Evolutionary conservation across 1,140 invertebrate species (phyloP).

Genomic region (Meloidogyne floridensis): DNA sequence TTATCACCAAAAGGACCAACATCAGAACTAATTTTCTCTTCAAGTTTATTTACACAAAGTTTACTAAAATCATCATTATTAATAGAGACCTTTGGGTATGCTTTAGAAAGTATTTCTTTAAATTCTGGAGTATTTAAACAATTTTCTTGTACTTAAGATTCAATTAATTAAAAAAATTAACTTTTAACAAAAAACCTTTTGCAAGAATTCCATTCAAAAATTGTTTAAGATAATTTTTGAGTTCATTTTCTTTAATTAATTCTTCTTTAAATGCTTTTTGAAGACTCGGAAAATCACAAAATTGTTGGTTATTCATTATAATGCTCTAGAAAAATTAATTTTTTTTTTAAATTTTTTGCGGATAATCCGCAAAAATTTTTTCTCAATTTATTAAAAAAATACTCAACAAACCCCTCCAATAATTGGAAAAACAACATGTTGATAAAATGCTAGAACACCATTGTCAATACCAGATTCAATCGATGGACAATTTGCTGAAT

Average conservation of each 20-base stretch:
- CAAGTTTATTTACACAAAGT: neutral
- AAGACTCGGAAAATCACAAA: conserved; percentile 40
- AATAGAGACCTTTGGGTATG: conserved; percentile 36
- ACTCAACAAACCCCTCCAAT: neutral
- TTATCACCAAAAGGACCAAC: conserved; percentile 11
- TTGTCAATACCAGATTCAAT: conserved; percentile 73
- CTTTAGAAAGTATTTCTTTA: conserved; percentile 49
- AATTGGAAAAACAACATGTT: conserved; percentile 82
- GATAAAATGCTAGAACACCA: conserved; percentile 90
- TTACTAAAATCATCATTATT: neutral
- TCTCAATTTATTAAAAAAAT: neutral
- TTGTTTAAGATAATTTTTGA: conserved; percentile 48
- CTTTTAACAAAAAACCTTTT: conserved; percentile 25
- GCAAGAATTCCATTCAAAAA: conserved; percentile 57
- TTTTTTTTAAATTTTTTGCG: neutral
- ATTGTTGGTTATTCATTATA: neutral
- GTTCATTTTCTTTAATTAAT: conserved; percentile 36
- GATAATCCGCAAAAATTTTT: conserved; percentile 11
- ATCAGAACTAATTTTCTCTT: neutral
- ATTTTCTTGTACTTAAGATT: conserved; percentile 37
- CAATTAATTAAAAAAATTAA: neutral
- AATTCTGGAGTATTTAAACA: conserved; percentile 51
- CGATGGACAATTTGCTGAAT: conserved; percentile 84
- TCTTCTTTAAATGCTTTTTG: conserved; percentile 47
- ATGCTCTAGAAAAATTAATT: neutral